phyloP scores from a whole-genome alignment of 2,797 vertebrate genomes.

The Acrossocheilus wenchowensis region DNA sequence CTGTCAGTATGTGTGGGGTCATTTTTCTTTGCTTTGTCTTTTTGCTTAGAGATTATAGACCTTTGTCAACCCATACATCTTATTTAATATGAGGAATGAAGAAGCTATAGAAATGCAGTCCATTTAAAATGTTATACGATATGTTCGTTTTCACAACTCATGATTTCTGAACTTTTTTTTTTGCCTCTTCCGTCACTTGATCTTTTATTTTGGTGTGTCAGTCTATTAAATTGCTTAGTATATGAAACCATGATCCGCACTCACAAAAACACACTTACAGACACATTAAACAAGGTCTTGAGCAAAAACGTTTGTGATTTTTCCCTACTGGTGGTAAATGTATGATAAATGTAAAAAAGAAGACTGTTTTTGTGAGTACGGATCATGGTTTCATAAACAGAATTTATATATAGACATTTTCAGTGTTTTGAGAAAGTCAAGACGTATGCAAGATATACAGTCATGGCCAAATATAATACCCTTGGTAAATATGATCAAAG shows the following conservation, averaged over 20 bases:
- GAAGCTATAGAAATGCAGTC: neutral
- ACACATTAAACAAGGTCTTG: too few species aligned
- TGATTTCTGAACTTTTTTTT: neutral
- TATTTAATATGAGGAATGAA: neutral
- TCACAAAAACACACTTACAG: neutral
- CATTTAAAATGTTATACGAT: neutral
- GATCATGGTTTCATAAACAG: too few species aligned
- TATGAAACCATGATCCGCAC: neutral
- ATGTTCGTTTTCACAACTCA: neutral
- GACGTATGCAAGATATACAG: neutral
- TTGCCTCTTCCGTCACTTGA: neutral
- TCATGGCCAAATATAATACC: too few species aligned
- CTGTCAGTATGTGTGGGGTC: neutral
- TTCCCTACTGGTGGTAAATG: too few species aligned
- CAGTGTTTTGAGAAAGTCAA: neutral
- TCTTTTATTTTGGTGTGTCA: neutral
- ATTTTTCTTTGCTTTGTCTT: conserved; percentile 27
- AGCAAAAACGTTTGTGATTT: too few species aligned
- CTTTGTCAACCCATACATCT: neutral
- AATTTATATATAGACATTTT: neutral
- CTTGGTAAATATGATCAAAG: too few species aligned
- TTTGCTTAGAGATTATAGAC: neutral
- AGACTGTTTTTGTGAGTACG: too few species aligned
- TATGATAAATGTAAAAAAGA: too few species aligned
- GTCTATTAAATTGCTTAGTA: neutral